Evolutionary conservation across 2,888 invertebrate species (phyloP).

Genomic region (Stictocephala bisonia): DNA sequence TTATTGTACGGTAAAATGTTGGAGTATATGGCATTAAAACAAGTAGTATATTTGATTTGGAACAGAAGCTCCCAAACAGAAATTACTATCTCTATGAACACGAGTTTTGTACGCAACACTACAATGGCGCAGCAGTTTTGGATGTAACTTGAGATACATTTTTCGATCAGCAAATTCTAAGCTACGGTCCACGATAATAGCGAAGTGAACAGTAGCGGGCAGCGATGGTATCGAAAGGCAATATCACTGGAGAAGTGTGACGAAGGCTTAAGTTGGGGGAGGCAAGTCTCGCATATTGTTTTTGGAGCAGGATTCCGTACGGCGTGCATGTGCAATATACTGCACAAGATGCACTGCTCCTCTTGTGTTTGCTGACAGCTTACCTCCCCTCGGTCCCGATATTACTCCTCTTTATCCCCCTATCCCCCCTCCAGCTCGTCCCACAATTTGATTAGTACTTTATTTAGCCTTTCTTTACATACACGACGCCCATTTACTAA

Average conservation of each 20-base stretch:
- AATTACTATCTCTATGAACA: too few species aligned
- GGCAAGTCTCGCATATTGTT: slow-evolving; percentile 25
- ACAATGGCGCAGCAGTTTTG: too few species aligned
- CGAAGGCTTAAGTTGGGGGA: slow-evolving; percentile 17
- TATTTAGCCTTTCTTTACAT: slow-evolving; percentile 14
- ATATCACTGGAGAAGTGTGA: slow-evolving; percentile 1
- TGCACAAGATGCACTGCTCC: slow-evolving; percentile 40
- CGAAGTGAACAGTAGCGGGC: too few species aligned
- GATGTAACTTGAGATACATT: too few species aligned
- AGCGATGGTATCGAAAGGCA: slow-evolving; percentile 27
- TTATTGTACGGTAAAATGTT: too few species aligned
- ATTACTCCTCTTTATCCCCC: slow-evolving; percentile 15
- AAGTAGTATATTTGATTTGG: too few species aligned
- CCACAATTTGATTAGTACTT: slow-evolving; percentile 41
- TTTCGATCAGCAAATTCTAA: too few species aligned
- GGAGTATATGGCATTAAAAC: too few species aligned
- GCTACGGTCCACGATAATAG: too few species aligned
- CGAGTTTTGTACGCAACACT: too few species aligned
- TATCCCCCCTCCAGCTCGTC: background rate
- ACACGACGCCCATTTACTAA: slow-evolving; percentile 10
- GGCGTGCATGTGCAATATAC: slow-evolving; percentile 34
- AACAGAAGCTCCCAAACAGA: too few species aligned
- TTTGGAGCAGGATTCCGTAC: slow-evolving; percentile 1
- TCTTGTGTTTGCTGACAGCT: slow-evolving; percentile 39
- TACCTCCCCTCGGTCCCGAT: slow-evolving; percentile 25